These are phyloP conservation scores for Coremacera marginata DNA, from an alignment of 2,888 invertebrate genomes.

Conservation along the genomic window DNA sequence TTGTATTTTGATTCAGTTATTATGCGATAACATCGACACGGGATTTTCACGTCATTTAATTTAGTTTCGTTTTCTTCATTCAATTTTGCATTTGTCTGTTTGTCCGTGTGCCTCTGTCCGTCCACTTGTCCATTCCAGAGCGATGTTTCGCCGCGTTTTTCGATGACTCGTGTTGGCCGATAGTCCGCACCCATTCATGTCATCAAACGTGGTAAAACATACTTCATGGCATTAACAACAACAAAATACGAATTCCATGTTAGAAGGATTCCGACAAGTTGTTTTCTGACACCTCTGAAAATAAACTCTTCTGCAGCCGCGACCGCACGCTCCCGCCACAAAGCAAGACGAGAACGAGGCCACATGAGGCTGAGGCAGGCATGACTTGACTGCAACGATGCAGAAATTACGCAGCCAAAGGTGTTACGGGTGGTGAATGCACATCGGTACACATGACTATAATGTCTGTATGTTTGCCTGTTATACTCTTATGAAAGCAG, in stretches of 20 bases:
- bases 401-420: constrained; percentile 34
- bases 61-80: constrained; percentile 59
- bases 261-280: constrained; percentile 71
- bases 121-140: constrained; percentile 14
- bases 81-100: not conserved
- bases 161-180: constrained; percentile 36
- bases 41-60: constrained; percentile 24
- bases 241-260: constrained; percentile 70
- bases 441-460: not conserved
- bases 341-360: not conserved
- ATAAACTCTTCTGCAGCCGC: constrained; percentile 50
- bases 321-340: not conserved
- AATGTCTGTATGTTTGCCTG: constrained; percentile 34
- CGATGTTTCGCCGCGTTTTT: constrained; percentile 7
- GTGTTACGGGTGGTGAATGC: constrained; percentile 8
- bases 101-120: not conserved
- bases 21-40: constrained; percentile 43
- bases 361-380: not conserved
- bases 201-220: constrained; percentile 68
- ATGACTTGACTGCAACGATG: constrained; percentile 11
- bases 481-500: constrained; percentile 30
- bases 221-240: constrained; percentile 66
- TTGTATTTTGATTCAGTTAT: constrained; percentile 45
- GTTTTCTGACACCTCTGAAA: constrained; percentile 70
- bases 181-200: constrained; percentile 68